These are phyloP conservation scores for Hyperoplus lanceolatus DNA, from an alignment of 2,797 vertebrate species.

Conservation along the genomic window DNA sequence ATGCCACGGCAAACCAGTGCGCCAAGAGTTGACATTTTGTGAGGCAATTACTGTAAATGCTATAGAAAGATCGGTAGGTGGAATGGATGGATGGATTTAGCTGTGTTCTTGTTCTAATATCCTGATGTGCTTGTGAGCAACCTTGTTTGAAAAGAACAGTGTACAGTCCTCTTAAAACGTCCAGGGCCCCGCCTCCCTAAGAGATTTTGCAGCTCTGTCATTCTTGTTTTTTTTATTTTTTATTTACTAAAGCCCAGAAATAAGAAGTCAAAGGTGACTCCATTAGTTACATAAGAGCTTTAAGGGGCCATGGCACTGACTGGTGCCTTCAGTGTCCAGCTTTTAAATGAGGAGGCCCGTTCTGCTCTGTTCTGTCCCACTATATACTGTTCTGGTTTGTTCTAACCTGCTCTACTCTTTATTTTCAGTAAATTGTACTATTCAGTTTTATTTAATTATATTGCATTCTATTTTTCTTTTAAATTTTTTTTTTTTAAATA, in stretches of 20 bases:
- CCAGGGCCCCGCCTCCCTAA: slow-evolving; percentile 1
- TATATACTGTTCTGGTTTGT: no score
- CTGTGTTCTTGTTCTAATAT: neutral
- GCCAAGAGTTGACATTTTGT: neutral
- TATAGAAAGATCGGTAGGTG: neutral
- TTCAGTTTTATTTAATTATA: no score
- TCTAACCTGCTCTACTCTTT: no score
- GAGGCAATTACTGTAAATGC: neutral
- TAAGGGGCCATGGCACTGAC: slow-evolving; percentile 2
- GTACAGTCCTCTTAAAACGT: neutral
- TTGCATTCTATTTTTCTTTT: no score
- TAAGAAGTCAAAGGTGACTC: slow-evolving; percentile 35
- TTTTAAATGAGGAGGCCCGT: neutral
- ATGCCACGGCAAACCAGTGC: neutral
- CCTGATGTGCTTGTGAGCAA: neutral
- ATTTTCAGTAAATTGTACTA: no score
- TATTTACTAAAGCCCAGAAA: slow-evolving; percentile 17
- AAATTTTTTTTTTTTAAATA: no score
- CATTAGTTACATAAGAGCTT: slow-evolving; percentile 47
- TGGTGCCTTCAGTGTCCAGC: slow-evolving; percentile 1
- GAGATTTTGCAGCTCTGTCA: slow-evolving; percentile 42
- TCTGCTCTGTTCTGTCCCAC: neutral
- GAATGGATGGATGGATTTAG: no score
- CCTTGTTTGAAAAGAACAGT: neutral
- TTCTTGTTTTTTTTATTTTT: neutral